Conservation (phyloP, 2,888 invertebrate species). For the Oconnorella tubifera region DNA sequence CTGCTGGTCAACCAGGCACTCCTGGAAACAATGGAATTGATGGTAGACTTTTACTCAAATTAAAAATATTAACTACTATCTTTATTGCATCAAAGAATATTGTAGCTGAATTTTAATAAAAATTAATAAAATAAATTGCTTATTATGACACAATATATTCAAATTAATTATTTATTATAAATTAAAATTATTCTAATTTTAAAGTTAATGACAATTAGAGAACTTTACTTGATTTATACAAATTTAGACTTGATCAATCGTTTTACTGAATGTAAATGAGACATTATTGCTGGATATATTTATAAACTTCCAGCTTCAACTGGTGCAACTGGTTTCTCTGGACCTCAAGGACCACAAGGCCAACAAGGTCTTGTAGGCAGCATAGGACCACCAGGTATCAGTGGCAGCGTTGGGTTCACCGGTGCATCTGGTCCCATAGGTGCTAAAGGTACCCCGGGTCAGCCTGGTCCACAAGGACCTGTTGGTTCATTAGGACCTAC, state of each 20-base stretch:
- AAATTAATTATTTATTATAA: too few relatives aligned
- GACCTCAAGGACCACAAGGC: slow-evolving; percentile 10
- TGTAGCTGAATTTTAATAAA: too few relatives aligned
- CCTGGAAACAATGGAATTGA: slow-evolving; percentile 21
- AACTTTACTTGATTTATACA: too few relatives aligned
- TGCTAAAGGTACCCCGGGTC: background rate
- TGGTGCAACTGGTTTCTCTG: slow-evolving; percentile 20
- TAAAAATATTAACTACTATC: too few relatives aligned
- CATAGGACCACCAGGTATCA: background rate
- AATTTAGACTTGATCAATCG: too few relatives aligned
- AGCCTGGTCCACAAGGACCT: slow-evolving; percentile 2
- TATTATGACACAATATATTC: too few relatives aligned
- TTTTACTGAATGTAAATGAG: too few relatives aligned
- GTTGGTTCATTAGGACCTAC: slow-evolving; percentile 7
- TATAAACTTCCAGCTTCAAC: slow-evolving; percentile 8
- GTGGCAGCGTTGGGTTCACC: background rate
- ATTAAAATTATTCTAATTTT: too few relatives aligned
- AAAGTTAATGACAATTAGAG: too few relatives aligned
- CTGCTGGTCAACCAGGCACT: slow-evolving; percentile 18
- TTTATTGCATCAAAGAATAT: too few relatives aligned
- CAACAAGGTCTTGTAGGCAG: background rate
- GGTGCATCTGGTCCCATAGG: slow-evolving; percentile 7
- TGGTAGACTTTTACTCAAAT: background rate
- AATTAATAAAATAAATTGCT: too few relatives aligned
- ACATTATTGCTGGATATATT: too few relatives aligned